Conservation (phyloP, 2,797 vertebrate genomes). For the Mionectes olivaceus region DNA sequence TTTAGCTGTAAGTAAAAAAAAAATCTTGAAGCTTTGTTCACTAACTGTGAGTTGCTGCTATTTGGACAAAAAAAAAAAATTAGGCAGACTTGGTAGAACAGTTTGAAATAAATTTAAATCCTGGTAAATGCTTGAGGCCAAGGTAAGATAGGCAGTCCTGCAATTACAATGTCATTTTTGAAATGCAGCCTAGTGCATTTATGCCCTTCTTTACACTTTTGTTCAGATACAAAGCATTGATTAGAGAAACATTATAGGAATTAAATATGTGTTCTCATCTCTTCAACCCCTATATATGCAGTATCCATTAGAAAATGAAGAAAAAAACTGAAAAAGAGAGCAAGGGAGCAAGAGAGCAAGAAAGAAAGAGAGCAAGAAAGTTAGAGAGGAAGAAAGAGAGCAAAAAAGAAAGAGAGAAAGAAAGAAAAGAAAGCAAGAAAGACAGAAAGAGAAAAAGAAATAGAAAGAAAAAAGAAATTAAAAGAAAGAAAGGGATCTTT, state of each 20-base stretch:
- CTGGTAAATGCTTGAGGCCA: slow-evolving; percentile 71
- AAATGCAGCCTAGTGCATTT: slow-evolving; percentile 69
- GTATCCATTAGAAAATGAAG: slow-evolving; percentile 53
- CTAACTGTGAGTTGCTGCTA: slow-evolving; percentile 79
- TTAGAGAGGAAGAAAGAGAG: accelerated
- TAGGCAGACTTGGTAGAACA: slow-evolving; percentile 74
- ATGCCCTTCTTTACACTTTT: slow-evolving; percentile 72
- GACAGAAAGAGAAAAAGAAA: accelerated
- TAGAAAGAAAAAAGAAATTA: accelerated
- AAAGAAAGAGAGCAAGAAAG: accelerated
- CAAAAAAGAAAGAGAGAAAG: accelerated
- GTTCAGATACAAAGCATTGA: slow-evolving; percentile 75
- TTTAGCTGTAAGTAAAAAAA: slow-evolving; percentile 83
- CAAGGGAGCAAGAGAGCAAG: accelerated
- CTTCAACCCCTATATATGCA: background rate
- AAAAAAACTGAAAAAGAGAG: background rate
- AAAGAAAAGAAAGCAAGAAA: accelerated
- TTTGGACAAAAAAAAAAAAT: slow-evolving; percentile 76
- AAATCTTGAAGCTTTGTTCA: slow-evolving; percentile 79
- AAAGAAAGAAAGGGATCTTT: background rate
- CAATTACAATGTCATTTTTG: slow-evolving; percentile 74
- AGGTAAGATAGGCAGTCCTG: slow-evolving; percentile 73
- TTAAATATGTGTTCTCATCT: slow-evolving; percentile 63
- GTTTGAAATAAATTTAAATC: slow-evolving; percentile 80
- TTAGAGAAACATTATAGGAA: slow-evolving; percentile 74